Evolutionary conservation across 2,113 vertebrate species (phyloP), one percentile per base, ranked within the genome.

Genomic region (Toxotes chatareus): DNA sequence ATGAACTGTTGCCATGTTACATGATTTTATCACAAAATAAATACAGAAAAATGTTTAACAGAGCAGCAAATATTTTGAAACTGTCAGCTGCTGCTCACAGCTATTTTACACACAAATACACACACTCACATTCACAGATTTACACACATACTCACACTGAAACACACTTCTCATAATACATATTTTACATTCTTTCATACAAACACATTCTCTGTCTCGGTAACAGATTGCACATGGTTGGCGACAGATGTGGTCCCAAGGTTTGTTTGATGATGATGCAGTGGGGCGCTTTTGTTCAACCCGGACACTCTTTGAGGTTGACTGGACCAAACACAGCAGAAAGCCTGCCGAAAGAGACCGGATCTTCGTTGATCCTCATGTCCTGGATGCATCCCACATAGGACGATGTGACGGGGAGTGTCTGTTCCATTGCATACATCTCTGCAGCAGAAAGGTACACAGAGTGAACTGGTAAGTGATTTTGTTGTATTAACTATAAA

Each of bases 371-470:
- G 91, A 99, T 83, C 34, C 56, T 91, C 88, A 98, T 85, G 80
- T 96, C 94, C 90, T 90, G 93, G 83, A 99, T 93, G 88, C 98
- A 99, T 87, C 98, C 98, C 59, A 93, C 83, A 70, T 96, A 98
- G 12, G 96, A 93, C 0, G 93, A 92, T 23, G 90, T 93, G 62
- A 96, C 90, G 0, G 97, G 96, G 46, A 96, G 90, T 36, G 36
- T 82, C 55, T 78, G 74, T 10, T 70, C 66, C 68, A 21, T 51
- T 44, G 61, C 27, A 27, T 27, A 34, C 17, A 56, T 83, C 53
- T 90, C 90, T 82, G 82, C 72, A 70, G 80, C 14, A 82, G 31
- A 70, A 38, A 65, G 9, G 11, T 13, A 31, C 19, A 73, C 1
- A 4, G 16, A 7, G 40, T 49, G 16, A 64, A 27, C 2, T 19